phyloP scores from a whole-genome alignment of 37 sponge, comb jelly and placozoan genomes.

The Diacarnus erythraeanus region DNA sequence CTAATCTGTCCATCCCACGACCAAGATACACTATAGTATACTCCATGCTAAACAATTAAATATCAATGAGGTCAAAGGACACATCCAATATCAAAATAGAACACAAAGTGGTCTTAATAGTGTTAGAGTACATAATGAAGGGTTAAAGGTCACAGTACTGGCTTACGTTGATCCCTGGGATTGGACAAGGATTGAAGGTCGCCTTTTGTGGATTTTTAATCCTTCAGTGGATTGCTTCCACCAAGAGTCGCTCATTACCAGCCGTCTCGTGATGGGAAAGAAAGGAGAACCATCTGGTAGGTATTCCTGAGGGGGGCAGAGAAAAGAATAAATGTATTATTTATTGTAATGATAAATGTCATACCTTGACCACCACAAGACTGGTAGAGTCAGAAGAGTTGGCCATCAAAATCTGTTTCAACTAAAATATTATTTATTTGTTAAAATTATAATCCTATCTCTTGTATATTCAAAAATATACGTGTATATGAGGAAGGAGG shows the following conservation, averaged over 20 bases:
- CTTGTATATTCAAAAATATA: too few relatives aligned
- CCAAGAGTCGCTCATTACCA: not conserved
- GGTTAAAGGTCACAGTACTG: not conserved
- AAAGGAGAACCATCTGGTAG: slow-evolving; percentile 31
- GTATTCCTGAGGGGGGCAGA: slow-evolving; percentile 4
- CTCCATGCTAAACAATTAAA: slow-evolving; percentile 9
- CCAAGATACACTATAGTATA: slow-evolving; percentile 19
- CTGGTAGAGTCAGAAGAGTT: slow-evolving; percentile 34
- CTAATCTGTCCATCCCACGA: not conserved
- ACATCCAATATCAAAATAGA: too few relatives aligned
- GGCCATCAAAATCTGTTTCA: slow-evolving; percentile 20
- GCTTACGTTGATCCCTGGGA: slow-evolving; percentile 20
- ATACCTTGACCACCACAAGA: slow-evolving; percentile 49
- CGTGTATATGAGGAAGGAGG: too few relatives aligned
- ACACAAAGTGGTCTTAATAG: too few relatives aligned
- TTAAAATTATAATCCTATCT: too few relatives aligned
- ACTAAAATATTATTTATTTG: too few relatives aligned
- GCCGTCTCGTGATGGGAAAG: slow-evolving; percentile 8
- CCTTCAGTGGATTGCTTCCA: not conserved
- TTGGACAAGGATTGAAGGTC: slow-evolving; percentile 1
- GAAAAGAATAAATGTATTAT: not conserved
- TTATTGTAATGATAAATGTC: not conserved
- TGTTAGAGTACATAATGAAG: too few relatives aligned
- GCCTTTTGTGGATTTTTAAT: not conserved
- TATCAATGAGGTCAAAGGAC: too few relatives aligned